phyloP scores from a whole-genome alignment of 2,797 vertebrate species.

The Schizothorax lantsangensis region DNA sequence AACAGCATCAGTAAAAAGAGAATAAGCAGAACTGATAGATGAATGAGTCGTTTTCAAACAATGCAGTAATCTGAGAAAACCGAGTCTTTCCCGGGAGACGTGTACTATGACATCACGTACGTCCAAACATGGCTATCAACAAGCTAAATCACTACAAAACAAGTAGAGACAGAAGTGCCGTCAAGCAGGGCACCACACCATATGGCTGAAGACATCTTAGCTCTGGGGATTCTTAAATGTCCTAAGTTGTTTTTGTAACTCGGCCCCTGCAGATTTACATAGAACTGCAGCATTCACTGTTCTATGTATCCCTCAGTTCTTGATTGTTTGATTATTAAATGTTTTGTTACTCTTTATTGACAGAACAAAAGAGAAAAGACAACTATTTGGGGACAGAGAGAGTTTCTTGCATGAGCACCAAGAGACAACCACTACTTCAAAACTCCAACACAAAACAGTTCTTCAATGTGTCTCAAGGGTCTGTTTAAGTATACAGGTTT shows the following conservation, averaged over 20 bases:
- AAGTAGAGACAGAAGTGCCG: not conserved
- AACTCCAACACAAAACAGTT: not conserved
- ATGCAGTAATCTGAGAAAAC: not conserved
- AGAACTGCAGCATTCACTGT: not conserved
- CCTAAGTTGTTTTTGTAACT: conserved; percentile 5
- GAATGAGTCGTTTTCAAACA: conserved; percentile 13
- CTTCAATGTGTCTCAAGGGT: not conserved
- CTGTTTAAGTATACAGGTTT: not conserved
- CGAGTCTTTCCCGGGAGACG: not conserved
- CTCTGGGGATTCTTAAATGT: conserved; percentile 12
- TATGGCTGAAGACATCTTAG: conserved; percentile 12
- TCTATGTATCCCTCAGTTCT: not conserved
- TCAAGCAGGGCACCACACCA: not conserved
- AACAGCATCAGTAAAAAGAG: conserved; percentile 7
- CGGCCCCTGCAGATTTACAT: not conserved
- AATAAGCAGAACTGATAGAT: conserved; percentile 5
- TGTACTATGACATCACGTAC: not conserved
- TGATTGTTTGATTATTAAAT: not conserved
- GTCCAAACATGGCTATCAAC: not conserved
- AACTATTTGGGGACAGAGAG: not conserved
- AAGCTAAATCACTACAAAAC: conserved; percentile 25
- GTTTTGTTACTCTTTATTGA: not conserved
- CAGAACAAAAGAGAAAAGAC: not conserved
- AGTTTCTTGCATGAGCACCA: not conserved
- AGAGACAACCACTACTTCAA: not conserved